Conservation (phyloP, 2,888 invertebrate species). For the Andrena flavipes region DNA sequence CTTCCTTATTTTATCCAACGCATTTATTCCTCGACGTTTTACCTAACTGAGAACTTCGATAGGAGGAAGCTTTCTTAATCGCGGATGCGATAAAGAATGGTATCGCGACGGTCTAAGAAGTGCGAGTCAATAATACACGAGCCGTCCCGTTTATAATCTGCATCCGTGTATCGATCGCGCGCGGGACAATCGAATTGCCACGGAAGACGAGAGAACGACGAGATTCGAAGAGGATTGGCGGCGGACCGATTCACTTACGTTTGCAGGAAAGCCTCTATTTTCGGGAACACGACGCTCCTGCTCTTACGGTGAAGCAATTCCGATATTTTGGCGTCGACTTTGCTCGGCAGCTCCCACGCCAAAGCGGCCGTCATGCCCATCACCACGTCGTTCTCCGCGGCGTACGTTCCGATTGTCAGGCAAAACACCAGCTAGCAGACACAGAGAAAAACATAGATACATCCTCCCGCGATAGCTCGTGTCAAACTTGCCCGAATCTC, state of each 20-base stretch:
- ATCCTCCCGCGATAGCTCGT: background rate
- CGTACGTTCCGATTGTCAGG: conserved; percentile 86
- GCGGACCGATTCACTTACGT: conserved; percentile 85
- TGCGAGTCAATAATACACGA: conserved; percentile 10
- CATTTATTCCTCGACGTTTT: background rate
- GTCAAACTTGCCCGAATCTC: background rate
- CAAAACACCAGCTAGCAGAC: conserved; percentile 86
- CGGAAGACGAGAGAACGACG: background rate
- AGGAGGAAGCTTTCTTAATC: background rate
- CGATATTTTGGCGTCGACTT: conserved; percentile 77
- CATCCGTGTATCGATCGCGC: background rate
- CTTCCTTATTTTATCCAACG: background rate
- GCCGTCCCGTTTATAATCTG: background rate
- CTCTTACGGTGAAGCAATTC: conserved; percentile 87
- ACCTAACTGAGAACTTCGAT: background rate
- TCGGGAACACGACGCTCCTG: conserved; percentile 87
- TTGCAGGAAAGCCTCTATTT: conserved; percentile 88
- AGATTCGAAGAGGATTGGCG: background rate
- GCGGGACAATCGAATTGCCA: background rate
- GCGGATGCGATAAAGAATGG: background rate
- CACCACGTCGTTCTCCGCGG: conserved; percentile 87
- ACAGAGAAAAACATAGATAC: conserved; percentile 27
- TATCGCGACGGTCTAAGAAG: background rate
- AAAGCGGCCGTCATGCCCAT: conserved; percentile 91
- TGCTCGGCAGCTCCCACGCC: conserved; percentile 90